A percentile compares a stretch with the other conserved stretches of the same genome.
Evolutionary conservation across 64 coral and sea anemone species (phyloP).

Genomic region (Catalaphyllia jardinei): DNA sequence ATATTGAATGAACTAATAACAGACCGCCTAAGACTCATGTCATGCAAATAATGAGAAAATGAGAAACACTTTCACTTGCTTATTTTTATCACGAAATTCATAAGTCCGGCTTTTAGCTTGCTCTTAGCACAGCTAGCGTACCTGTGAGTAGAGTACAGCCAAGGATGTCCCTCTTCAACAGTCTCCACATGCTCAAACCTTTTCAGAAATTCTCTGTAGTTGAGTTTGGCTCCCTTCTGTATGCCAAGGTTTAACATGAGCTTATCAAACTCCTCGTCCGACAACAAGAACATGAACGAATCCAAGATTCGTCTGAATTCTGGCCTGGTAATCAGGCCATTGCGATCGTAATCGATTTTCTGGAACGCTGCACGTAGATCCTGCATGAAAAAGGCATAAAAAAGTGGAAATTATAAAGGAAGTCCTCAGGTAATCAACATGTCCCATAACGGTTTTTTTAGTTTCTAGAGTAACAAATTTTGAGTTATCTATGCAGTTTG

Average conservation of each 20-base stretch:
- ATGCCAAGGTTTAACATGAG: conserved; percentile 78
- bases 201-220: conserved; percentile 91
- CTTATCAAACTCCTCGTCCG: conserved; percentile 93
- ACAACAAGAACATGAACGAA: conserved; percentile 86
- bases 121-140: background rate
- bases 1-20: too few species aligned
- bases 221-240: conserved; percentile 81
- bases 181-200: conserved; percentile 87
- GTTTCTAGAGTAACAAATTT: too few species aligned
- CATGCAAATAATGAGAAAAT: too few species aligned
- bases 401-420: background rate
- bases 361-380: conserved; percentile 90
- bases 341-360: conserved; percentile 93
- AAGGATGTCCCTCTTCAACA: conserved; percentile 86
- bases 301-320: conserved; percentile 93
- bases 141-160: conserved; percentile 90
- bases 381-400: conserved; percentile 12
- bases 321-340: conserved; percentile 74
- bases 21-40: too few species aligned
- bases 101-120: too few species aligned
- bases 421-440: too few species aligned
- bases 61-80: too few species aligned
- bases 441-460: too few species aligned
- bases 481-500: too few species aligned
- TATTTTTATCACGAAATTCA: too few species aligned